These are phyloP conservation scores for Marmota monax DNA, from an alignment of 2,113 vertebrate genomes.

Conservation along the genomic window DNA sequence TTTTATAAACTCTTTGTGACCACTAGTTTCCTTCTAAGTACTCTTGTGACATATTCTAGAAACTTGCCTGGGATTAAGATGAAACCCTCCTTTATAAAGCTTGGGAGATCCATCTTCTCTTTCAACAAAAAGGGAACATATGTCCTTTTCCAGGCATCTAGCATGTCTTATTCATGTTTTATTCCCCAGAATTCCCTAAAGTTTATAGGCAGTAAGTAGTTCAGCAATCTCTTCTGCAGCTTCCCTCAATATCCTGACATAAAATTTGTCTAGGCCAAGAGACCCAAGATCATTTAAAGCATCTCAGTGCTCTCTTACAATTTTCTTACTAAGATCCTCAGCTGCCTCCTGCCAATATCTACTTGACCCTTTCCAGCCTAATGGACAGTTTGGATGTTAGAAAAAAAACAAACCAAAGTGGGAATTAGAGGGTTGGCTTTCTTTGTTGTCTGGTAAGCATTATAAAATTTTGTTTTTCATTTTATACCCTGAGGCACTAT, in stretches of 20 bases:
- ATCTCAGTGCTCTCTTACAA: neutral
- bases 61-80: constrained; percentile 18
- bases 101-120: neutral
- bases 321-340: neutral
- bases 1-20: constrained; percentile 44
- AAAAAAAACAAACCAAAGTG: neutral
- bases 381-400: neutral
- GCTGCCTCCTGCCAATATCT: constrained; percentile 4
- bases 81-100: constrained; percentile 1
- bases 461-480: neutral
- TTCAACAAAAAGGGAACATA: neutral
- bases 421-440: neutral
- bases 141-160: neutral
- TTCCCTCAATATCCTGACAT: constrained; percentile 2
- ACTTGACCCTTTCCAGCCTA: constrained; percentile 3
- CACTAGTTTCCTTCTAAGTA: neutral
- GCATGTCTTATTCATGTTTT: constrained; percentile 45
- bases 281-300: constrained; percentile 36
- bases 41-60: neutral
- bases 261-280: constrained; percentile 2
- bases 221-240: neutral
- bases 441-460: neutral
- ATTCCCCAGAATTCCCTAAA: neutral
- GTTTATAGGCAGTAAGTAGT: neutral
- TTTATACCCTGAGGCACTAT: neutral